Conservation (phyloP, 92 coral and sea anemone species). For the Zoanthus sansibaricus region DNA sequence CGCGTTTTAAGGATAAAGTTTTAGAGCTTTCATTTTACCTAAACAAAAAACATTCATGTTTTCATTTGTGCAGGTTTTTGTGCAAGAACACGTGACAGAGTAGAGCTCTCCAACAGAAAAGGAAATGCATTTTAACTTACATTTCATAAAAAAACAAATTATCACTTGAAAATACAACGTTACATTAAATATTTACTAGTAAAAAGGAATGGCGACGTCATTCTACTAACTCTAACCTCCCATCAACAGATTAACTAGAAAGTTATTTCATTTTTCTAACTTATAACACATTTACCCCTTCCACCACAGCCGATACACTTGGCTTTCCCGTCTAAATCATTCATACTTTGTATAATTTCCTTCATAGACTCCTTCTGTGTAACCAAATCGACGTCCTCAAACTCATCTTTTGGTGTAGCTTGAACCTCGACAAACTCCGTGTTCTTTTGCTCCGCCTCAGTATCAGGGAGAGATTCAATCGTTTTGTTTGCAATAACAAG, state of each 20-base stretch:
- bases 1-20: no score
- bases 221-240: no score
- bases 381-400: conserved; percentile 79
- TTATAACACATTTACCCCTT: conserved; percentile 84
- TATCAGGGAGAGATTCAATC: conserved; percentile 24
- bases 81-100: no score
- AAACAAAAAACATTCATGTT: no score
- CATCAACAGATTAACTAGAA: background rate
- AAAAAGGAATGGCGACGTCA: no score
- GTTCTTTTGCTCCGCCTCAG: conserved; percentile 39
- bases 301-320: conserved; percentile 83
- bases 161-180: no score
- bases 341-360: conserved; percentile 76
- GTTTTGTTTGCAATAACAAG: conserved; percentile 85
- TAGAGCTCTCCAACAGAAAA: no score
- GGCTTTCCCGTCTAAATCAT: conserved; percentile 86
- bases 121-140: no score
- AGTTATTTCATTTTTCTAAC: conserved; percentile 45
- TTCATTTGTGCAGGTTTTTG: no score
- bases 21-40: no score
- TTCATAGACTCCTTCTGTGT: conserved; percentile 71
- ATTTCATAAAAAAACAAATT: no score
- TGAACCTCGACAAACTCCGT: conserved; percentile 45
- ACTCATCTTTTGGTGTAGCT: conserved; percentile 43
- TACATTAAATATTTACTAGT: no score